These are phyloP conservation scores for Eudemis profundana DNA, from an alignment of 2,888 invertebrate species.

Conservation along the genomic window DNA sequence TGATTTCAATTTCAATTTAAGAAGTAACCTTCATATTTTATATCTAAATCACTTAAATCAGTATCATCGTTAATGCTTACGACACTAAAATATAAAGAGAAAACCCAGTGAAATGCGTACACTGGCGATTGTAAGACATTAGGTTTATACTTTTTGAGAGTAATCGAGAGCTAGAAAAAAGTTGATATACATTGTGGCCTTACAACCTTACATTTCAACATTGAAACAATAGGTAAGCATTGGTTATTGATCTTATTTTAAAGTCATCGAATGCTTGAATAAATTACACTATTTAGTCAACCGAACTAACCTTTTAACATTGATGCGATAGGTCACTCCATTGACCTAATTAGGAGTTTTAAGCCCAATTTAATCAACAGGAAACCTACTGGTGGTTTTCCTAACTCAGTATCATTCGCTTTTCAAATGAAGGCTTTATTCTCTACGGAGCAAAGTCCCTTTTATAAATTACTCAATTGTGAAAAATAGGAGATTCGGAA, in stretches of 20 bases:
- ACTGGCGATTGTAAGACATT: neutral
- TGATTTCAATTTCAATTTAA: too few species aligned
- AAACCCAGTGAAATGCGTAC: too few species aligned
- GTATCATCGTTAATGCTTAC: too few species aligned
- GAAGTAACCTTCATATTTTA: too few species aligned
- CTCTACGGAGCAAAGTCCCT: neutral
- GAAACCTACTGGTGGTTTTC: slow-evolving; percentile 23
- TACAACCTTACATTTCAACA: neutral
- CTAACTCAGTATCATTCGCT: neutral
- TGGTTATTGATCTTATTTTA: neutral
- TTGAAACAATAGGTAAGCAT: neutral
- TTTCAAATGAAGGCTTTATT: slow-evolving; percentile 5
- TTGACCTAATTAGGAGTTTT: slow-evolving; percentile 51
- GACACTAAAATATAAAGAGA: too few species aligned
- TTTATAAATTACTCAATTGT: slow-evolving; percentile 2
- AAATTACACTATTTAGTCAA: neutral
- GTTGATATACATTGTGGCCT: neutral
- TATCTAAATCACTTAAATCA: too few species aligned
- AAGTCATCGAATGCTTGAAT: neutral
- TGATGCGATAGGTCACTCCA: slow-evolving; percentile 33
- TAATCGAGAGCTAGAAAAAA: neutral
- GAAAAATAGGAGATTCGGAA: slow-evolving; percentile 11
- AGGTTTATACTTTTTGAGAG: neutral
- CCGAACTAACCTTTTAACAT: neutral
- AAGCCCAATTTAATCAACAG: slow-evolving; percentile 48